These are phyloP conservation scores for Cantharis rustica DNA, from an alignment of 2,888 invertebrate species.

Conservation along the genomic window DNA sequence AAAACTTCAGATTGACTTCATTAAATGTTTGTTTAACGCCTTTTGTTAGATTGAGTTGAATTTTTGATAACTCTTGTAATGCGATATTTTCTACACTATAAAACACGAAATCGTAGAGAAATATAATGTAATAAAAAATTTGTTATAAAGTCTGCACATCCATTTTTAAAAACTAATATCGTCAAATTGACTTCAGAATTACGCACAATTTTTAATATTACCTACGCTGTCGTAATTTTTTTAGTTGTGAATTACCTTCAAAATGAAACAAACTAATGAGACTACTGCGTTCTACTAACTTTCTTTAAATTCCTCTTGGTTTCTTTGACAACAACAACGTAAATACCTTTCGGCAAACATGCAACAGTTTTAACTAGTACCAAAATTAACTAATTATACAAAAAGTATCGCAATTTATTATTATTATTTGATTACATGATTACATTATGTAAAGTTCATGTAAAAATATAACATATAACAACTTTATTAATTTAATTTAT, in stretches of 20 bases:
- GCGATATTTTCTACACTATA: constrained; percentile 25
- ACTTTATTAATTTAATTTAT: too few relatives aligned
- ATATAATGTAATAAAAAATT: constrained; percentile 11
- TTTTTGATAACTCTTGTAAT: constrained; percentile 44
- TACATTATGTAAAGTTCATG: too few relatives aligned
- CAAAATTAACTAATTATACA: background rate
- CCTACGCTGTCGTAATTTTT: background rate
- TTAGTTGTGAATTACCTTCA: background rate
- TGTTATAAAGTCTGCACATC: background rate
- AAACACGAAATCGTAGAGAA: constrained; percentile 22
- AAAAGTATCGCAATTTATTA: background rate
- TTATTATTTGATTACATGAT: background rate
- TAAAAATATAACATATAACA: too few relatives aligned
- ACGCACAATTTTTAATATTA: background rate
- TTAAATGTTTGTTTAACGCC: constrained; percentile 48
- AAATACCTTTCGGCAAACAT: background rate
- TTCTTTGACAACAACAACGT: background rate
- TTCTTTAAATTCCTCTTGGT: background rate
- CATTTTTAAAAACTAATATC: background rate
- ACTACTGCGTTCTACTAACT: background rate
- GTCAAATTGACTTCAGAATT: background rate
- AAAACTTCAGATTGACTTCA: constrained; percentile 46
- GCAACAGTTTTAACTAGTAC: background rate
- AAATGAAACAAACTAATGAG: background rate
- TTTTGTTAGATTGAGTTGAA: constrained; percentile 50